These are phyloP conservation scores for Lordiphosa stackelbergi DNA, from an alignment of 1,140 invertebrate species.

Conservation along the genomic window DNA sequence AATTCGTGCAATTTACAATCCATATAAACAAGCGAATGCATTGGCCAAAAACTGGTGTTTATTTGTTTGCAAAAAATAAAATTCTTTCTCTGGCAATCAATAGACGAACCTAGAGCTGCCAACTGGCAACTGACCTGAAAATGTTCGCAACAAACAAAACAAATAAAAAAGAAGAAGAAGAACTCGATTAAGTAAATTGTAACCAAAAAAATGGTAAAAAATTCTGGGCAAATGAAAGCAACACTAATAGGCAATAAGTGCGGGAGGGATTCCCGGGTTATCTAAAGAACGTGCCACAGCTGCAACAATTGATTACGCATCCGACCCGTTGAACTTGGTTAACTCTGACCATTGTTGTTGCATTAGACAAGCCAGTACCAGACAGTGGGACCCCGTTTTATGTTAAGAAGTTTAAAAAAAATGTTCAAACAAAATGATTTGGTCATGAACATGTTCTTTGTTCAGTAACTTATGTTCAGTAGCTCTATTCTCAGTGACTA, in stretches of 20 bases:
- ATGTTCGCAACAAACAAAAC: constrained; percentile 51
- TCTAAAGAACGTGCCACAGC: constrained; percentile 39
- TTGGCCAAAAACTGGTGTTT: constrained; percentile 25
- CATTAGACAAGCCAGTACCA: constrained; percentile 24
- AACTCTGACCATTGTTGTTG: constrained; percentile 34
- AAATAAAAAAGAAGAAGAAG: constrained; percentile 24
- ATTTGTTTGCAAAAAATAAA: constrained; percentile 19
- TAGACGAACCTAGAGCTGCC: constrained; percentile 40
- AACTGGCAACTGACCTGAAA: constrained; percentile 71
- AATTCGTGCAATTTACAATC: constrained; percentile 12
- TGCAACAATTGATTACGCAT: constrained; percentile 72
- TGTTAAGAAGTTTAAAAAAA: no score
- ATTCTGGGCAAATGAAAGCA: constrained; percentile 36
- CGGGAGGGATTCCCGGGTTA: constrained; percentile 16
- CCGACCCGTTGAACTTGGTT: constrained; percentile 50
- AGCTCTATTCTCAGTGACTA: no score
- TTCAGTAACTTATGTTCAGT: no score
- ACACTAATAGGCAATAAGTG: constrained; percentile 34
- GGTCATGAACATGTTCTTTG: no score
- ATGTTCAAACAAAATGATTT: no score
- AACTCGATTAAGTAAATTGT: constrained; percentile 71
- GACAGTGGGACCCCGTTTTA: constrained; percentile 7
- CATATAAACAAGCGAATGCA: constrained; percentile 10
- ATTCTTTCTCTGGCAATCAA: constrained; percentile 46
- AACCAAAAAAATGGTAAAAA: constrained; percentile 23